Base-by-base conservation (phyloP, 2,888 invertebrate genomes). In the Cancer borealis region DNA sequence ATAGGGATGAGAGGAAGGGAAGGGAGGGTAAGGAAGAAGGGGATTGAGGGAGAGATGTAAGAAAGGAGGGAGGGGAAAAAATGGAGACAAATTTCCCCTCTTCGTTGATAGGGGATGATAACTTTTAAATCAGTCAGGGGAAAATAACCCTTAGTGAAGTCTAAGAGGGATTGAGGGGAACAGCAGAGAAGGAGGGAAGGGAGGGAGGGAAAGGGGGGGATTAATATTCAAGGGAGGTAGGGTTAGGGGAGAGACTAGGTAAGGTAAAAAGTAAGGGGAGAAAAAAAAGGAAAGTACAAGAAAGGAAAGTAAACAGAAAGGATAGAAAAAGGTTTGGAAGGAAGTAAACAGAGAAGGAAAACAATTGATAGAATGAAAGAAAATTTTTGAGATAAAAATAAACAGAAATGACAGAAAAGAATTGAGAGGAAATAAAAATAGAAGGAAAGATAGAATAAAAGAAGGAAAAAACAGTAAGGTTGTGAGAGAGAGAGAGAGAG, bases 81-180 rank as follows among this genome's bases (percentile, higher is more conserved):
- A 46, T 21, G 49, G 46, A 46, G 47, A 89, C 26, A 89, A 89
- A 49, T 49, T 47, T 88, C 79, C 66, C 21, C 79, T 79, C 79
- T 8, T 10, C 10, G 79, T 8, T 26, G 79, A 30, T 79, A 79
- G 12, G 26, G 26, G 26, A 79, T 79, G 79, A 79, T 79, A 79
- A 79, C 30, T 79, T 79, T 30, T 79, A 30, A 79, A 30, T 79
- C 12, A 30, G 79, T 79, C 79, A 79, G 30, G 26, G 79, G 10
- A 79, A 10, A 8, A 30, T 10, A 30, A 21, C 66, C 8, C n/a
- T 66, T 66, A n/a, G 66, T 66, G 21, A 30, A 30, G 10, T 30
- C 5, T 79, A 30, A 79, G 30, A 10, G 21, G 73, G 79, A 79
- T 79, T n/a, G 79, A 30, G 66, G 66, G 66, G 66, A n/a, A 21